Evolutionary conservation across 2,888 invertebrate genomes (phyloP).

Genomic region (Monoplex corrugatus): DNA sequence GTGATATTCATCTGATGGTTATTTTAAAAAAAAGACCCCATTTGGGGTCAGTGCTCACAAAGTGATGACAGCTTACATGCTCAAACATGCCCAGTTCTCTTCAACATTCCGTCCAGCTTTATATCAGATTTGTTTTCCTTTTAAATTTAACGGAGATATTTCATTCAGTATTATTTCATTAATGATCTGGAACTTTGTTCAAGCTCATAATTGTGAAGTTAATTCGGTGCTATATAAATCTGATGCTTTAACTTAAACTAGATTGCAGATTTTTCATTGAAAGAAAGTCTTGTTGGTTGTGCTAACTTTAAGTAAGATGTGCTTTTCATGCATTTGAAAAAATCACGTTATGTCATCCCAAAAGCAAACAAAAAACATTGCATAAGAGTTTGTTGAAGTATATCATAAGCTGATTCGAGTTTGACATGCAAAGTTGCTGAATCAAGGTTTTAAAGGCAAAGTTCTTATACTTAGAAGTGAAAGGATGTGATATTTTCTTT

Average conservation of each 20-base stretch:
- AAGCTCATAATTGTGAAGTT: background rate
- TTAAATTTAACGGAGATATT: background rate
- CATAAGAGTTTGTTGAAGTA: too few relatives aligned
- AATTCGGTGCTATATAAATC: constrained; percentile 11
- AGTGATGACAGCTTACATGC: background rate
- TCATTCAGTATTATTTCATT: constrained; percentile 30
- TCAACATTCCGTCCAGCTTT: background rate
- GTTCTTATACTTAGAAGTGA: too few relatives aligned
- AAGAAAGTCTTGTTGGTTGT: too few relatives aligned
- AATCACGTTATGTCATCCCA: too few relatives aligned
- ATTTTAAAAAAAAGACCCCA: background rate
- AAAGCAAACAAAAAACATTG: too few relatives aligned
- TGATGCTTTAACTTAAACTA: background rate
- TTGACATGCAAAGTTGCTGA: too few relatives aligned
- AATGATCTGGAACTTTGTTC: constrained; percentile 11
- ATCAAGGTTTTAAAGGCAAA: too few relatives aligned
- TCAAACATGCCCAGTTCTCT: background rate
- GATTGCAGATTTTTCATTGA: too few relatives aligned
- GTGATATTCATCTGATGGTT: constrained; percentile 5
- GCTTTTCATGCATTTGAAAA: too few relatives aligned
- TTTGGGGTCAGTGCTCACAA: background rate
- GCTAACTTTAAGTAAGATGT: too few relatives aligned
- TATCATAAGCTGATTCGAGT: too few relatives aligned
- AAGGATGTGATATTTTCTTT: too few relatives aligned
- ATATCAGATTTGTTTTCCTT: background rate